Evolutionary conservation across 2,888 invertebrate species (phyloP), one percentile per base, ranked within the genome.

Genomic region (Stomorhina lunata): DNA sequence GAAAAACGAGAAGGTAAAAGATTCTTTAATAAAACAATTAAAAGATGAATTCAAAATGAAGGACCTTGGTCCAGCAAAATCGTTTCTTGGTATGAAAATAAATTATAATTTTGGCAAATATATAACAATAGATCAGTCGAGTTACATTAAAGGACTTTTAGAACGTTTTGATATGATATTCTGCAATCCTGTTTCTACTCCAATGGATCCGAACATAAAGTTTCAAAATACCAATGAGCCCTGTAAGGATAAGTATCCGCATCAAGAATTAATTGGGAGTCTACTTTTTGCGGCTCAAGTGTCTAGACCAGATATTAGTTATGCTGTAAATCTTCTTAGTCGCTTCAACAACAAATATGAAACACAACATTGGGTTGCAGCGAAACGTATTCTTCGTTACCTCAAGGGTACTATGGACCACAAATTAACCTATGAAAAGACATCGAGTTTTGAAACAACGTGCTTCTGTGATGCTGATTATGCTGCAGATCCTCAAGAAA

Each of bases 271-370:
- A 15, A 75, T 75, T 12, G 78, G 78, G 3, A 63, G 78, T 12
- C 45, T 65, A 1, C 17, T 80, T 7, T 48, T 65, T 45, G 71
- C 59, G 10, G 66, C 63, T 5, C 66, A 68, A 50, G 15, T 80
- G 1, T 61, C 77, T 1, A 15, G 63, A 17, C 81, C 76, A 12
- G 50, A 81, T 17, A 81, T 81, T 1, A 15, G 66, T 37, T 76
- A 9, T 22, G 66, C 69, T 9, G 75, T 80, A 10, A 76, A 73
- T 34, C 9, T 65, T 2, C 69, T 81, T 15, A 80, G 80, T 17
- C 45, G 63, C 10, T 80, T 63, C 15, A 75, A 40, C 27, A 63
- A 72, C 22, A 29, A 27, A 43, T 63, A 48, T 27, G 17, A 61
- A 17, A 9, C 37, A 9, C 17, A 29, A 15, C 80, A 73, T n/a